Evolutionary conservation across 2,113 vertebrate species (phyloP).

Genomic region (Bos javanicus): DNA sequence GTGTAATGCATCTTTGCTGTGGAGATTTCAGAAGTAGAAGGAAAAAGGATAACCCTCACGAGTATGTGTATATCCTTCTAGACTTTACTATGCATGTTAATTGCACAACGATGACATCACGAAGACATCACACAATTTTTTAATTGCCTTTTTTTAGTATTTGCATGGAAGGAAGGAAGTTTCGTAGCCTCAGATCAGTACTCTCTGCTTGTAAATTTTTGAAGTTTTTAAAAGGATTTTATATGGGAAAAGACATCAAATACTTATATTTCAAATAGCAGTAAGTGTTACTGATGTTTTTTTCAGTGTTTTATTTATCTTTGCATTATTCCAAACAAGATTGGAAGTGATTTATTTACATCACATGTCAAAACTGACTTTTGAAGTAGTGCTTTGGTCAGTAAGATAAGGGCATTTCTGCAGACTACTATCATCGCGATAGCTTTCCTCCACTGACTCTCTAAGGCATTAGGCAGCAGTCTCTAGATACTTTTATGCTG

Average conservation of each 20-base stretch:
- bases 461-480: background rate
- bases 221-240: background rate
- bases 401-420: background rate
- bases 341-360: background rate
- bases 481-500: background rate
- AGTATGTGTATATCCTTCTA: background rate
- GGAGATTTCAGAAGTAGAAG: background rate
- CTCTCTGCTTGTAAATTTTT: background rate
- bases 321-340: background rate
- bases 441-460: background rate
- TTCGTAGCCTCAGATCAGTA: background rate
- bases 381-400: background rate
- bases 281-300: background rate
- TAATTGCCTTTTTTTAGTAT: background rate
- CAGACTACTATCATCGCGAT: rapidly evolving
- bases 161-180: background rate
- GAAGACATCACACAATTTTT: background rate
- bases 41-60: background rate
- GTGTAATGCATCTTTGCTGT: background rate
- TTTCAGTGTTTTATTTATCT: background rate
- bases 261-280: background rate
- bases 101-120: background rate
- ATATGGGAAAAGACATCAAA: background rate
- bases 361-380: background rate
- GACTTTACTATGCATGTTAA: background rate